Evolutionary conservation across 2,888 invertebrate species (phyloP), one percentile per base, ranked within the genome.

Genomic region (Disparrhopalites patrizii): DNA sequence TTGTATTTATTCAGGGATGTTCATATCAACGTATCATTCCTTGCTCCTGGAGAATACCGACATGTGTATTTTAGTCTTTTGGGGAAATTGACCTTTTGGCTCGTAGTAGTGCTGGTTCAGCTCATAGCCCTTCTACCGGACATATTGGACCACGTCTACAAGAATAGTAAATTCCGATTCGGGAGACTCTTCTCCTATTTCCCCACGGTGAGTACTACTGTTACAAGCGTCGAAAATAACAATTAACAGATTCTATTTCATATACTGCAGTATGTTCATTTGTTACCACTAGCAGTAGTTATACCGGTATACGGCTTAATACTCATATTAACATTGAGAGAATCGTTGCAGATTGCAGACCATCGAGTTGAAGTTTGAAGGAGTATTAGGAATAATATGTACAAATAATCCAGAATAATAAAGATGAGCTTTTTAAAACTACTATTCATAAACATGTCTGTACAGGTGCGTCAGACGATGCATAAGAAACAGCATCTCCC

Each of bases 121-220:
- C 77, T 83, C 0, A 78, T 82, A 0, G 81, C 83, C 28, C 77
- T 88, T 13, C 72, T 83, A 47, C 88, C 88, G 0, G 86, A 87
- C 77, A 81, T 78, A 38, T 25, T 72, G 0, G 62, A 73, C 18
- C 69, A 65, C 47, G 72, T 68, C 2, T 31, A 72, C 15, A 50
- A 20, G 23, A 67, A 67, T n/a, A 71, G 58, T 30, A 65, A 62
- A 60, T 63, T 54, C 18, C 56, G 56, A 20, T 28, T 71, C n/a
- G 13, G 25, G 3, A 67, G 55, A 60, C 20, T 63, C n/a, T 70
- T 55, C 10, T 60, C 38, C 20, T 47, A 28, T 8, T 38, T 69
- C 50, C 66, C 66, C 10, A 65, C 64, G 68, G 70, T 71, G 58
- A 63, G 15, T 33, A 15, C 13, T 28, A n/a, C 27, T 5, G 25